A percentile compares a stretch with the other conserved stretches of the same genome.
Conservation (phyloP, 1,140 invertebrate species). For the Cherax quadricarinatus region DNA sequence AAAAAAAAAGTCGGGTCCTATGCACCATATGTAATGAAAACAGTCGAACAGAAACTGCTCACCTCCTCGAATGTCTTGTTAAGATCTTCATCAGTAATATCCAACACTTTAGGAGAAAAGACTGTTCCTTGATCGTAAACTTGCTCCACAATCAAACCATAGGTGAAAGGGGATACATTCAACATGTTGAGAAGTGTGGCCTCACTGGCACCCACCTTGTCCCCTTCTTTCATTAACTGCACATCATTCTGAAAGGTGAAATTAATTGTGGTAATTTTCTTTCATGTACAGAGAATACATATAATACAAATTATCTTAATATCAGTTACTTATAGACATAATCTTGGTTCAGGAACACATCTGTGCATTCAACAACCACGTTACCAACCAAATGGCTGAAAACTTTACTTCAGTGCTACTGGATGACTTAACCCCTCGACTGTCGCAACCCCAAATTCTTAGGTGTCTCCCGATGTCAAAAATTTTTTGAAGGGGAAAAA, state of each 20-base stretch:
- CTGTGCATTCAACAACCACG: too few relatives aligned
- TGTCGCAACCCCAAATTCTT: too few relatives aligned
- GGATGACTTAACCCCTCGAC: too few relatives aligned
- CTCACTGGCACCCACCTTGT: conserved; percentile 98
- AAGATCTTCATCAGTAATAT: conserved; percentile 98
- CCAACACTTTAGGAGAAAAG: conserved; percentile 96
- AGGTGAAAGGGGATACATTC: conserved; percentile 99
- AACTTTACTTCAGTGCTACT: too few relatives aligned
- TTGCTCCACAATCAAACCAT: conserved; percentile 92
- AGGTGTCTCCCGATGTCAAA: too few relatives aligned
- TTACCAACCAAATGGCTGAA: too few relatives aligned
- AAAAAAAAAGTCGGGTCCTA: too few relatives aligned
- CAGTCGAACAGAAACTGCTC: background rate
- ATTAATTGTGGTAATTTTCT: background rate
- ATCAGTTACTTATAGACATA: too few relatives aligned
- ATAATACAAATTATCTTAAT: too few relatives aligned
- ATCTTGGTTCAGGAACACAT: too few relatives aligned
- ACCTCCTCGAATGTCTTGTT: conserved; percentile 87
- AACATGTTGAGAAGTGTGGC: conserved; percentile 99
- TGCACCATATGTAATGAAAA: too few relatives aligned
- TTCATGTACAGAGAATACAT: background rate
- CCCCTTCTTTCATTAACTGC: conserved; percentile 94
- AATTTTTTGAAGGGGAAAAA: too few relatives aligned
- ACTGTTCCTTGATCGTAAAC: conserved; percentile 99
- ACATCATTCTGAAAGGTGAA: conserved; percentile 87